Conservation (phyloP, 2,888 invertebrate species). For the Caenorhabditis imperialis region DNA sequence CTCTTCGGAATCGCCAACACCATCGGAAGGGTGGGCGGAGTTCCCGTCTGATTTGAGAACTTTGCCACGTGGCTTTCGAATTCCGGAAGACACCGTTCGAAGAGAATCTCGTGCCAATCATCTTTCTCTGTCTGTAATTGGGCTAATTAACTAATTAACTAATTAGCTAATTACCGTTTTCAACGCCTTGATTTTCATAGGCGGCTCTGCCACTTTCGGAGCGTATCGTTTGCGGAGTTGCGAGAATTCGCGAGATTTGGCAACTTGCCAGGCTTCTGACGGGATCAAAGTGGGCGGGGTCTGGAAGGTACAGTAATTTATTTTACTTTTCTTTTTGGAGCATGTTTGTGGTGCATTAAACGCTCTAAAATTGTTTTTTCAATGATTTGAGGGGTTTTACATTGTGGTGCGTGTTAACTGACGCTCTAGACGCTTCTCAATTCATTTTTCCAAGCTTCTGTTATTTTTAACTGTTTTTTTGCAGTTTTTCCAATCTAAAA, state of each 20-base stretch:
- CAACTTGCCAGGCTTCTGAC: conserved; percentile 44
- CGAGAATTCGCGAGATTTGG: conserved; percentile 49
- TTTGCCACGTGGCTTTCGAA: conserved; percentile 12
- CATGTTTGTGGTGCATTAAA: too few species aligned
- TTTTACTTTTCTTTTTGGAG: too few species aligned
- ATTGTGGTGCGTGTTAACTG: too few species aligned
- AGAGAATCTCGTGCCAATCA: conserved; percentile 53
- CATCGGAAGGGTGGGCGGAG: conserved; percentile 56
- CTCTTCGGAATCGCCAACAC: conserved; percentile 42
- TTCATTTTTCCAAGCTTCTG: too few species aligned
- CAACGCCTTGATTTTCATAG: conserved; percentile 19
- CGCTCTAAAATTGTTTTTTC: too few species aligned
- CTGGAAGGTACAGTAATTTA: conserved; percentile 4
- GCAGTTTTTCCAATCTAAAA: too few species aligned
- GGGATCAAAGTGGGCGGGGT: conserved; percentile 19
- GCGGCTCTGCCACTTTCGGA: background rate
- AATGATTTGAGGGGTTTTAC: too few species aligned
- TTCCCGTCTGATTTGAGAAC: conserved; percentile 62
- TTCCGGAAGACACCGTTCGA: conserved; percentile 55
- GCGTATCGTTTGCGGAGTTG: conserved; percentile 17
- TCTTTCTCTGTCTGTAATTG: conserved; percentile 50
- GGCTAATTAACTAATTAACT: too few species aligned
- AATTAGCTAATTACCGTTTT: too few species aligned
- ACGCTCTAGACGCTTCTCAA: too few species aligned
- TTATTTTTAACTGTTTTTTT: too few species aligned